Percentiles rank a stretch among this genome's conserved stretches.
Evolutionary conservation across 2,888 invertebrate genomes (phyloP).

Genomic region (Acronicta psi): DNA sequence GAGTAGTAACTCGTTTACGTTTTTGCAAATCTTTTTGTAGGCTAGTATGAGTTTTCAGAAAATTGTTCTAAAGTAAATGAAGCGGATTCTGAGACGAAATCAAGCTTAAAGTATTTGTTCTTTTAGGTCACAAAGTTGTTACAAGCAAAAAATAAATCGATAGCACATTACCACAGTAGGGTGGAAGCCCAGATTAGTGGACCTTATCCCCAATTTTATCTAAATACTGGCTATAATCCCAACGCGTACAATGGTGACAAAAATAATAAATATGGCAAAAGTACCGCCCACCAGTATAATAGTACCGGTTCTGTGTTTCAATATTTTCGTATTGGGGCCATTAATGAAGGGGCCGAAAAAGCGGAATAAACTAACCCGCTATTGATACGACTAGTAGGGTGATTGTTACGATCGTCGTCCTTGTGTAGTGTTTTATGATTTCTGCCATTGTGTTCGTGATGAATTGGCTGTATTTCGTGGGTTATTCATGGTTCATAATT

Average conservation of each 20-base stretch:
- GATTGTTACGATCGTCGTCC: constrained; percentile 40
- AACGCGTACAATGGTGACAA: constrained; percentile 84
- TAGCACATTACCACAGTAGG: constrained; percentile 68
- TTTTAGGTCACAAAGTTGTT: constrained; percentile 10
- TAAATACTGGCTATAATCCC: constrained; percentile 87
- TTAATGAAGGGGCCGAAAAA: constrained; percentile 78
- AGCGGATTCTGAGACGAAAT: not conserved
- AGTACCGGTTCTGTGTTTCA: constrained; percentile 69
- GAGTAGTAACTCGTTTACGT: too few relatives aligned
- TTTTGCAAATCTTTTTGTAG: too few relatives aligned
- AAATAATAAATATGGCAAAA: constrained; percentile 86
- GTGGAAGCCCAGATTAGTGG: constrained; percentile 81
- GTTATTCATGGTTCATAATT: constrained; percentile 27
- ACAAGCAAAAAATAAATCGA: constrained; percentile 73
- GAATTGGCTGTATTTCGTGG: constrained; percentile 42
- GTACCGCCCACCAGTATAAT: constrained; percentile 77
- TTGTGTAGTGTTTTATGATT: constrained; percentile 53
- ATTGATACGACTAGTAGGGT: constrained; percentile 71
- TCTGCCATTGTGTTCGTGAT: constrained; percentile 46
- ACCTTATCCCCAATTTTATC: constrained; percentile 88
- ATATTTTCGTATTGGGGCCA: constrained; percentile 83
- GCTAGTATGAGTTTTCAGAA: too few relatives aligned
- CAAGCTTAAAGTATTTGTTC: not conserved
- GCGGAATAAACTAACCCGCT: constrained; percentile 78
- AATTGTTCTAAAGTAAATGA: too few relatives aligned